Base-by-base conservation (phyloP, 2,797 vertebrate genomes). In the Periophthalmus magnuspinnatus region DNA sequence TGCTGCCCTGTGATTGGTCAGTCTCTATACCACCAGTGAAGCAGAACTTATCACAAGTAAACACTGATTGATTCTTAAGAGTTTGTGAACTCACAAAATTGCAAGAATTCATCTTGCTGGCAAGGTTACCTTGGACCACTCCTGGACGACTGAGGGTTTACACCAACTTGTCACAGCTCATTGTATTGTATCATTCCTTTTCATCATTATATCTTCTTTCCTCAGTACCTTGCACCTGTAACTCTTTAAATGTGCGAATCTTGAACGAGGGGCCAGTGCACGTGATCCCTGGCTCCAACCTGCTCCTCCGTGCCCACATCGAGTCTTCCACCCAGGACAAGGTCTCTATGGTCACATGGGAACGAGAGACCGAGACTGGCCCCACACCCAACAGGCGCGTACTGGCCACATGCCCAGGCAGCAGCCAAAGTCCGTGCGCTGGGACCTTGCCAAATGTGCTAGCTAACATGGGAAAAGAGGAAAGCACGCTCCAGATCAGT, bases 241-340 rank as follows among this genome's bases (percentile, higher is more conserved):
- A 38, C 28, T 72, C 85, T 21, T 28, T 94, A 68, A 88, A 84
- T 0, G 91, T 94, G 70, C 82, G 60, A 75, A 80, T 94, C 72
- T 19, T 80, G 70, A 90, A 65, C 17, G 47, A 82, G 65, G 71
- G 88, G 66, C 86, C 90, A 0, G 64, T 91, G 52, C 71, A 91
- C 7, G 82, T 90, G 1, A 78, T 93, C 69, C 81, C 61, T 0
- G 83, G 64, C 7, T 69, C 86, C 6, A 71, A 1, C 0, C 82
- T 94, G 84, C 63, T 82, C 70, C 90, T 94, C 66, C 82, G 65
- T n/a, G 88, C 91, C 28, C 80, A 34, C 22, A 86, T 94, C 0
- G 58, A 87, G 50, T 74, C 10, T 1, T 75, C 75, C 6, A 47
- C 76, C 70, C 11, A 62, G 68, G 80, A 92, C 64, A 59, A 71